Conservation (phyloP, 2,113 vertebrate genomes). For the Phalacrocorax aristotelis region DNA sequence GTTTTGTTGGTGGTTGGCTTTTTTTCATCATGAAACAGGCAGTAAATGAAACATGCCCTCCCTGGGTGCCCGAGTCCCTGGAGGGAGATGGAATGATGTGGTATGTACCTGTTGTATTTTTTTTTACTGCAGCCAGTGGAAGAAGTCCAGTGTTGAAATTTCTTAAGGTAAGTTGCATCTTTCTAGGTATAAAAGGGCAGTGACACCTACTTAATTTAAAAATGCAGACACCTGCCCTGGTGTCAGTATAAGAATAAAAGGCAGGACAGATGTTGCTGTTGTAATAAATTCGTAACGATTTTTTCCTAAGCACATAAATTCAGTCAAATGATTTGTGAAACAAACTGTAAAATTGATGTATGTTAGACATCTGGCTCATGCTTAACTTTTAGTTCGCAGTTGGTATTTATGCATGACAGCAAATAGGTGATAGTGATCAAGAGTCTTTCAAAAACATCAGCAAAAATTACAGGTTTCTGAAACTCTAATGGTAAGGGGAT, state of each 20-base stretch:
- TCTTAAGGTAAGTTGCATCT: background rate
- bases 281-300: background rate
- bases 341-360: background rate
- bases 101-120: background rate
- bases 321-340: constrained; percentile 18
- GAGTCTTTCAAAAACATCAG: constrained; percentile 17
- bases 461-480: constrained; percentile 49
- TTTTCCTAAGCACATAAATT: background rate
- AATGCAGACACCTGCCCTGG: background rate
- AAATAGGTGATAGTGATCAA: constrained; percentile 13
- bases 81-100: background rate
- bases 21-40: background rate
- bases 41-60: background rate
- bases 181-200: background rate
- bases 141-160: background rate
- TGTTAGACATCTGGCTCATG: constrained; percentile 27
- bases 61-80: background rate
- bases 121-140: background rate
- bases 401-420: constrained; percentile 24
- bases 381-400: constrained; percentile 29
- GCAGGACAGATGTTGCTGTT: constrained; percentile 6
- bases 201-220: background rate
- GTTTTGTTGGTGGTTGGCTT: background rate
- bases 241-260: background rate
- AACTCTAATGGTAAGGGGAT: background rate